phyloP scores from a whole-genome alignment of 2,888 invertebrate species.

The Leptopilina drosophilae region DNA sequence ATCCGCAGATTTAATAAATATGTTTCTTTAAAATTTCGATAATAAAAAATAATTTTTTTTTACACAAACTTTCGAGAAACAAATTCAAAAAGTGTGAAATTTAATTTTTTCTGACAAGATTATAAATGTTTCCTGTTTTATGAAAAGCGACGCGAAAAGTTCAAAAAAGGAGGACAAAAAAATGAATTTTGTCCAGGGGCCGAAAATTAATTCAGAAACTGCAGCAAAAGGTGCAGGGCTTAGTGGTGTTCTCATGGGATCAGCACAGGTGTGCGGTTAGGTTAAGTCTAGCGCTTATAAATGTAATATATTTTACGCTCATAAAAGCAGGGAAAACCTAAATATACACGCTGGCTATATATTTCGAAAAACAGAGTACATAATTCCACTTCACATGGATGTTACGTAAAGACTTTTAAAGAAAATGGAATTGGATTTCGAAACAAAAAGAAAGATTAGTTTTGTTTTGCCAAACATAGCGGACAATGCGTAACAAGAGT shows the following conservation, averaged over 20 bases:
- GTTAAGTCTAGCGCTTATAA: slow-evolving; percentile 34
- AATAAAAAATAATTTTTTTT: too few species aligned
- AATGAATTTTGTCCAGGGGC: slow-evolving; percentile 26
- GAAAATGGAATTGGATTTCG: slow-evolving; percentile 25
- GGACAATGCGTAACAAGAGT: slow-evolving; percentile 4
- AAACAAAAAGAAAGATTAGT: background rate
- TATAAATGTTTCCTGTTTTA: slow-evolving; percentile 4
- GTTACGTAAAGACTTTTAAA: slow-evolving; percentile 28
- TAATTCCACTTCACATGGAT: slow-evolving; percentile 13
- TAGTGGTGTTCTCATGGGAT: slow-evolving; percentile 35
- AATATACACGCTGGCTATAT: slow-evolving; percentile 12
- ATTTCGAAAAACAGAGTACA: slow-evolving; percentile 30
- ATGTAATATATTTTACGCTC: slow-evolving; percentile 15
- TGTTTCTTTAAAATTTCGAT: too few species aligned
- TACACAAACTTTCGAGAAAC: too few species aligned
- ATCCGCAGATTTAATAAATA: too few species aligned
- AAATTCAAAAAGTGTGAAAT: background rate
- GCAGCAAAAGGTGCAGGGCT: slow-evolving; percentile 28
- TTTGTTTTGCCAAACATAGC: background rate
- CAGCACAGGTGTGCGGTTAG: slow-evolving; percentile 37
- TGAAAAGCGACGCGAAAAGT: slow-evolving; percentile 1
- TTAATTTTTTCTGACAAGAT: background rate
- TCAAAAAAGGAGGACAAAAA: slow-evolving; percentile 15
- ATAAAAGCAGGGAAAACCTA: slow-evolving; percentile 23
- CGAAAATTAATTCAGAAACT: slow-evolving; percentile 39